Percentiles rank a stretch among this genome's conserved stretches.
Evolutionary conservation across 2,113 vertebrate species (phyloP).

Genomic region (Regulus satrapa): DNA sequence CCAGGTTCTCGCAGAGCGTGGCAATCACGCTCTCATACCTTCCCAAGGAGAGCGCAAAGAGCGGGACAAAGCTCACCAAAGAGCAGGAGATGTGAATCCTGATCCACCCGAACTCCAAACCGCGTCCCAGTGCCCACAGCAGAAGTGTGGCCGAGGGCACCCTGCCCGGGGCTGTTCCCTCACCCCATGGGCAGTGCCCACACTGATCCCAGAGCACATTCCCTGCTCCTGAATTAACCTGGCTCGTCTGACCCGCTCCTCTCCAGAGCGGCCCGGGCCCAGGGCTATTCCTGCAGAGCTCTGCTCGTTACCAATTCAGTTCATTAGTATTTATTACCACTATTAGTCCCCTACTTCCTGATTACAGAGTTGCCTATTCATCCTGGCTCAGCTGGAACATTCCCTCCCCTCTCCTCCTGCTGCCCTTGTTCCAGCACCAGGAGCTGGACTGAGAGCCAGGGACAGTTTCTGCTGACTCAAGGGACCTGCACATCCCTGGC

Average conservation of each 20-base stretch:
- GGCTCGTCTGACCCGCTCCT: accelerated
- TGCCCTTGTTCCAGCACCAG: not conserved
- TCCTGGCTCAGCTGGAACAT: not conserved
- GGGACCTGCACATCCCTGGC: not conserved
- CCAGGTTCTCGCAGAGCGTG: constrained; percentile 94
- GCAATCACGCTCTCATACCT: constrained; percentile 97
- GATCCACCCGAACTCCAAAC: not conserved
- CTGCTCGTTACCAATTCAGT: not conserved
- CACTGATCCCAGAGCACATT: not conserved
- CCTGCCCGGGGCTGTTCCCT: not conserved
- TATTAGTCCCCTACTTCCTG: not conserved
- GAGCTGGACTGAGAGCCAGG: not conserved
- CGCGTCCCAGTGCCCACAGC: accelerated
- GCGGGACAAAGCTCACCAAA: accelerated
- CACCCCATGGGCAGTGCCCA: not conserved
- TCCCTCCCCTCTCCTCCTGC: not conserved
- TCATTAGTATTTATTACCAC: not conserved
- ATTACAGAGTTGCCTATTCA: not conserved
- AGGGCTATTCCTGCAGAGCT: not conserved
- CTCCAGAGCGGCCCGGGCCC: not conserved
- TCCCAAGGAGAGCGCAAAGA: accelerated
- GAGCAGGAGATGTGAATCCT: accelerated
- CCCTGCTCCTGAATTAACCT: not conserved
- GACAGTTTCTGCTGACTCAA: not conserved
- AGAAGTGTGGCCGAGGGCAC: accelerated